Evolutionary conservation across 2,797 vertebrate genomes (phyloP).

Genomic region (Poeciliopsis presidionis): DNA sequence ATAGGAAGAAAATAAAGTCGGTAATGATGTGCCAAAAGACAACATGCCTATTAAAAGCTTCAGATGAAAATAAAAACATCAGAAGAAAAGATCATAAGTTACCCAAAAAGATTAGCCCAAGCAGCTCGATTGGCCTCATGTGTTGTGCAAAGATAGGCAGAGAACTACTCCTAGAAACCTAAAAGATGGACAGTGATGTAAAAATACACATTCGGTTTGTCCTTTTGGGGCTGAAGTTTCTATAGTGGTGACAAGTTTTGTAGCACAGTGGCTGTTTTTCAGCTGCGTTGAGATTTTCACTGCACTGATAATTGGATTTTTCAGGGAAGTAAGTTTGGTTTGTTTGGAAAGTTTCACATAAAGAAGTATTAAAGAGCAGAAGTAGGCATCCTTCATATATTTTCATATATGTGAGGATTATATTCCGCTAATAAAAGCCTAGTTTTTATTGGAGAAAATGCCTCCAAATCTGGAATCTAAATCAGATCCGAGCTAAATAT

Average conservation of each 20-base stretch:
- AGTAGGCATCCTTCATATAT: not conserved
- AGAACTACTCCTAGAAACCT: not conserved
- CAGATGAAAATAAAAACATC: not conserved
- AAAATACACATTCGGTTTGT: not conserved
- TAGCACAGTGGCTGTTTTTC: not conserved
- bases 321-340: not conserved
- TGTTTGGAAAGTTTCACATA: not conserved
- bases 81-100: too few relatives aligned
- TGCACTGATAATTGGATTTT: not conserved
- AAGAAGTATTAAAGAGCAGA: not conserved
- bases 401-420: not conserved
- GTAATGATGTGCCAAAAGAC: too few relatives aligned
- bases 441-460: not conserved
- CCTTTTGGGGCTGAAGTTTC: not conserved
- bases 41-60: not conserved
- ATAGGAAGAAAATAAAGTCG: not conserved
- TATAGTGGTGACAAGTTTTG: not conserved
- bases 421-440: not conserved
- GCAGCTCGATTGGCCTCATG: not conserved
- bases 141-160: not conserved
- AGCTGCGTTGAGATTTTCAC: not conserved
- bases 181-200: not conserved
- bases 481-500: constrained; percentile 17
- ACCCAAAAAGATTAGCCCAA: not conserved
- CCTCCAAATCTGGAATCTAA: not conserved